Conservation (phyloP, 2,797 vertebrate species). For the Crenichthys baileyi region DNA sequence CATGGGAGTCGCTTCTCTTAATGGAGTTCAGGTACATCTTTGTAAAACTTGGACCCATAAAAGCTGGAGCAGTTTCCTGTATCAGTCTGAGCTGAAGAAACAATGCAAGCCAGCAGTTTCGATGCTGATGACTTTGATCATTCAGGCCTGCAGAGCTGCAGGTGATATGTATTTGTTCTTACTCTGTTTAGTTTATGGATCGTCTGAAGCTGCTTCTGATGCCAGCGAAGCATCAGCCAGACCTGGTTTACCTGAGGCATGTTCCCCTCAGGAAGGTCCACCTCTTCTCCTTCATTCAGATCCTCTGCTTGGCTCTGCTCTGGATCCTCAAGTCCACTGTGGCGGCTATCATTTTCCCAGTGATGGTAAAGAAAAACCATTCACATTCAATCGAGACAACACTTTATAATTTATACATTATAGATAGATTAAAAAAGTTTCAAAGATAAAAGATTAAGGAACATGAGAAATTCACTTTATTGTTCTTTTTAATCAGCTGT, state of each 20-base stretch:
- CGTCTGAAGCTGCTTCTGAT: constrained; percentile 95
- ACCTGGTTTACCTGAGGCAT: constrained; percentile 95
- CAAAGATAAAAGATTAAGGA: neutral
- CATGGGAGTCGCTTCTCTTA: constrained; percentile 98
- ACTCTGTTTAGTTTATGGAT: constrained; percentile 90
- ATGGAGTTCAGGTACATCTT: constrained; percentile 91
- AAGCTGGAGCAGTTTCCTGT: neutral
- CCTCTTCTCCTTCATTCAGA: constrained; percentile 95
- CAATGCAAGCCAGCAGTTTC: neutral
- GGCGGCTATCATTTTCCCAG: constrained; percentile 96
- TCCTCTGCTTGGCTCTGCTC: constrained; percentile 92
- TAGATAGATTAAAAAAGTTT: neutral
- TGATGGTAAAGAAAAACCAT: constrained; percentile 87
- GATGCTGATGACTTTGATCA: neutral
- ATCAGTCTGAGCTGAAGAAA: neutral
- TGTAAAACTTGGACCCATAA: neutral
- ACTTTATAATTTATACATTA: neutral
- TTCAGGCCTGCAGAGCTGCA: neutral
- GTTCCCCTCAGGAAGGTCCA: constrained; percentile 96
- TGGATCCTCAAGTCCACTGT: constrained; percentile 99
- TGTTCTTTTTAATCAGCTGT: neutral
- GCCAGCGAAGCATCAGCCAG: constrained; percentile 97
- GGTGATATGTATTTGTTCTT: neutral
- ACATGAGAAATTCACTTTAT: neutral
- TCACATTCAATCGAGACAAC: neutral